Evolutionary conservation across 2,888 invertebrate genomes (phyloP).

Genomic region (Hirtodrosophila duncani): DNA sequence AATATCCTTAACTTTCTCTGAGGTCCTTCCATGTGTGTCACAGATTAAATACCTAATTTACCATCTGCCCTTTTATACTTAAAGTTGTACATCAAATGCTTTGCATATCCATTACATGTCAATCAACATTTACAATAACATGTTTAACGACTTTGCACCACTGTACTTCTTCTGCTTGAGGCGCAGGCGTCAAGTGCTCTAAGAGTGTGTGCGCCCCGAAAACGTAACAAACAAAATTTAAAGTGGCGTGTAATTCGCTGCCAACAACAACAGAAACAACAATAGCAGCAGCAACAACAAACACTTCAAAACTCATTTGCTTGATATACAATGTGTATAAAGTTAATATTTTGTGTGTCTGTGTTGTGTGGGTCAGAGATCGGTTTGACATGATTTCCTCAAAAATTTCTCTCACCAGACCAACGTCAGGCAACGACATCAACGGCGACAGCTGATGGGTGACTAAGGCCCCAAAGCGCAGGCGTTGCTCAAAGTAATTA

Average conservation of each 20-base stretch:
- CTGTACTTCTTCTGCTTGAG: slow-evolving; percentile 20
- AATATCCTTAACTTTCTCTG: no score
- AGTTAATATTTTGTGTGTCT: slow-evolving; percentile 28
- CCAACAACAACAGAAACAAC: slow-evolving; percentile 29
- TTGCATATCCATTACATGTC: no score
- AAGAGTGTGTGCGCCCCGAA: slow-evolving; percentile 3
- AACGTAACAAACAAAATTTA: slow-evolving; percentile 10
- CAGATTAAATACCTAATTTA: no score
- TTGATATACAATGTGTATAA: slow-evolving; percentile 18
- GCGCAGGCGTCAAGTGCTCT: slow-evolving; percentile 41
- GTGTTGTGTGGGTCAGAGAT: slow-evolving; percentile 39
- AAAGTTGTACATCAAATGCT: no score
- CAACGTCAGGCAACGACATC: slow-evolving; percentile 15
- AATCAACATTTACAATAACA: no score
- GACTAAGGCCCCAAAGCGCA: slow-evolving; percentile 11
- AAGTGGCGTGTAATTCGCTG: slow-evolving; percentile 38
- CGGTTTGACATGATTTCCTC: slow-evolving; percentile 50
- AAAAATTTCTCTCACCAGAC: slow-evolving; percentile 38
- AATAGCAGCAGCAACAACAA: slow-evolving; percentile 16
- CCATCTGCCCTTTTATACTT: no score
- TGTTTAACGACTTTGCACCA: slow-evolving; percentile 36
- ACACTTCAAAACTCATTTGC: slow-evolving; percentile 50
- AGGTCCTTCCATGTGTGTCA: no score
- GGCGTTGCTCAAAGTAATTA: slow-evolving; percentile 55
- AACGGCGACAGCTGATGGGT: slow-evolving; percentile 20